Conservation (phyloP, 2,113 vertebrate species). For the Periophthalmus modestus region DNA sequence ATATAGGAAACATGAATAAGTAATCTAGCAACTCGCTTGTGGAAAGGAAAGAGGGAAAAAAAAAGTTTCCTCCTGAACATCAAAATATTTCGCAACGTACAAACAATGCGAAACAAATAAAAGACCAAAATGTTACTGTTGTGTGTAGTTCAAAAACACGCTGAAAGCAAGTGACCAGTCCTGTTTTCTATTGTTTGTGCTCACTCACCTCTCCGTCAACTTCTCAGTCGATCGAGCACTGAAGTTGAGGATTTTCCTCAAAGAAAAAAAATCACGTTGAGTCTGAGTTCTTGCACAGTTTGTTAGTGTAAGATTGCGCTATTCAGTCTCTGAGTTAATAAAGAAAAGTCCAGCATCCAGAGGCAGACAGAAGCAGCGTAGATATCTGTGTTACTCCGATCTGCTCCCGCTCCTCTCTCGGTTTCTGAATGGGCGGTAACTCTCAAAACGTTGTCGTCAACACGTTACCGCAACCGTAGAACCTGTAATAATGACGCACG, state of each 20-base stretch:
- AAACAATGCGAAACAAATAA: background rate
- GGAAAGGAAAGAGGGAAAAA: background rate
- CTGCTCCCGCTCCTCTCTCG: background rate
- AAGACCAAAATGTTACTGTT: background rate
- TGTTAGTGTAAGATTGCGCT: background rate
- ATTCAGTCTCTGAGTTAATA: background rate
- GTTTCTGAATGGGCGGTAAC: slow-evolving; percentile 36
- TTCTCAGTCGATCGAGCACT: background rate
- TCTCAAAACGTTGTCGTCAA: slow-evolving; percentile 18
- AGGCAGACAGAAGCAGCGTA: slow-evolving; percentile 1
- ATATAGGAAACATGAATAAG: no score
- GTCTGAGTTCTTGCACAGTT: background rate
- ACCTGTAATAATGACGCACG: background rate
- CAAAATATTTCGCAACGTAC: background rate
- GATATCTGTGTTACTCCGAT: background rate
- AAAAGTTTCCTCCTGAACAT: background rate
- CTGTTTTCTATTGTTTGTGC: background rate
- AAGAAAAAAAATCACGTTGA: background rate
- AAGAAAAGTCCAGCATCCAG: no score
- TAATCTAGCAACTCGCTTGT: no score
- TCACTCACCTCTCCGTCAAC: slow-evolving; percentile 36
- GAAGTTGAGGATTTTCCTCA: background rate
- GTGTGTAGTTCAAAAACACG: background rate
- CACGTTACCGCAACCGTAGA: slow-evolving; percentile 36
- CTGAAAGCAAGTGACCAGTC: background rate